A percentile compares a stretch with the other conserved stretches of the same genome.
Conservation (phyloP, 1,140 invertebrate species). For the Temnothorax nylanderi region DNA sequence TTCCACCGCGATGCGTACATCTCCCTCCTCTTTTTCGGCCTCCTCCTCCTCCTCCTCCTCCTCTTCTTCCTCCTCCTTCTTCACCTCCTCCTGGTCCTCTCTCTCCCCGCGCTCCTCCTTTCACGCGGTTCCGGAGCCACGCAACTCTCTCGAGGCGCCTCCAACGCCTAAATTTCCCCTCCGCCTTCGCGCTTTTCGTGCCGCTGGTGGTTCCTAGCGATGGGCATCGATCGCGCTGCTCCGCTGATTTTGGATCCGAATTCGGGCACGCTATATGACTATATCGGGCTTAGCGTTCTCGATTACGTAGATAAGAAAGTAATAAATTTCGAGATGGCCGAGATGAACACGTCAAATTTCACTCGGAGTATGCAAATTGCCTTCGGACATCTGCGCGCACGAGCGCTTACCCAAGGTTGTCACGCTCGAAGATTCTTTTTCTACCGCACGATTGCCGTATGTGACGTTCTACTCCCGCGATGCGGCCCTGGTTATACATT, state of each 20-base stretch:
- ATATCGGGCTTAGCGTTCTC: background rate
- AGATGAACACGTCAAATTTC: conserved; percentile 41
- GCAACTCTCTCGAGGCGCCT: conserved; percentile 65
- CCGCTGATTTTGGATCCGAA: conserved; percentile 14
- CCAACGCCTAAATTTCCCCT: conserved; percentile 65
- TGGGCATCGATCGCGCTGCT: conserved; percentile 42
- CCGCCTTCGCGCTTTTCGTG: conserved; percentile 55
- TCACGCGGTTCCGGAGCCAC: conserved; percentile 62
- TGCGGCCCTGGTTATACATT: conserved; percentile 75
- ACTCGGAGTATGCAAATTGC: conserved; percentile 24
- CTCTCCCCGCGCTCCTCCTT: conserved; percentile 36
- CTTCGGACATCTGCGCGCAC: background rate
- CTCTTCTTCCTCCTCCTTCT: conserved; percentile 30
- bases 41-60: conserved; percentile 16
- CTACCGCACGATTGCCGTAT: background rate
- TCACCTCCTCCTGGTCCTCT: background rate
- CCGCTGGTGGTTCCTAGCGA: conserved; percentile 50
- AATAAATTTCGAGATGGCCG: background rate
- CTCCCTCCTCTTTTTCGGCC: conserved; percentile 48
- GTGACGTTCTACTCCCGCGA: conserved; percentile 63
- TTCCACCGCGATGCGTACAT: conserved; percentile 55
- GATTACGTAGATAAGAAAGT: too few relatives aligned
- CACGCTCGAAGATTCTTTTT: background rate
- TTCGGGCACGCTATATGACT: background rate
- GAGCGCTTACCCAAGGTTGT: background rate